Conservation (phyloP, 2,797 vertebrate genomes). For the Pempheris klunzingeri region DNA sequence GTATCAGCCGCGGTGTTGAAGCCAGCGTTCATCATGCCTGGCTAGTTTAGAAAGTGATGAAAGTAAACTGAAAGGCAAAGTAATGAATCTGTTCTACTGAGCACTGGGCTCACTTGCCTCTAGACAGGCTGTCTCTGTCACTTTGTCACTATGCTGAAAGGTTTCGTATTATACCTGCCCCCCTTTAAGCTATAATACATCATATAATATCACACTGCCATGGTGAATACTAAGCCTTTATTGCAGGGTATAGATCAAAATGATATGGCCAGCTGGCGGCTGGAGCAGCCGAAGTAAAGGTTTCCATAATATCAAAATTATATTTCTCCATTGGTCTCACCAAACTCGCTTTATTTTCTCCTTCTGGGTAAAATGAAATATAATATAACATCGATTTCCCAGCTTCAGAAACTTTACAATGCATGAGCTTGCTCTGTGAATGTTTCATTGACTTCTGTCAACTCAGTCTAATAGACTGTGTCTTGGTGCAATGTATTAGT, state of each 20-base stretch:
- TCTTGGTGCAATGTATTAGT: conserved; percentile 58
- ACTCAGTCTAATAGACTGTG: conserved; percentile 55
- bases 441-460: conserved; percentile 57
- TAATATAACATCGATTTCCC: conserved; percentile 39
- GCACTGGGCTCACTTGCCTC: conserved; percentile 32
- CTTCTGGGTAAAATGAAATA: conserved; percentile 45
- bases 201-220: conserved; percentile 42
- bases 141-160: conserved; percentile 55
- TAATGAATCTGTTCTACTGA: conserved; percentile 50
- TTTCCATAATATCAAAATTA: conserved; percentile 30
- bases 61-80: conserved; percentile 46
- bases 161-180: conserved; percentile 31
- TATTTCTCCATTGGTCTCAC: conserved; percentile 16
- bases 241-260: conserved; percentile 54
- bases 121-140: conserved; percentile 40
- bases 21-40: conserved; percentile 29
- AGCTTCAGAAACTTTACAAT: conserved; percentile 21
- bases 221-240: conserved; percentile 46
- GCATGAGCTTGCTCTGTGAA: conserved; percentile 18
- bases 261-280: conserved; percentile 38
- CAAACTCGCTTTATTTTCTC: conserved; percentile 26
- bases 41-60: conserved; percentile 53
- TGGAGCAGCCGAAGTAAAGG: conserved; percentile 21
- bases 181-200: conserved; percentile 54
- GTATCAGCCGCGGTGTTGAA: conserved; percentile 3